These are phyloP conservation scores for Reinhardtius hippoglossoides DNA, from an alignment of 2,113 vertebrate species.

Conservation along the genomic window DNA sequence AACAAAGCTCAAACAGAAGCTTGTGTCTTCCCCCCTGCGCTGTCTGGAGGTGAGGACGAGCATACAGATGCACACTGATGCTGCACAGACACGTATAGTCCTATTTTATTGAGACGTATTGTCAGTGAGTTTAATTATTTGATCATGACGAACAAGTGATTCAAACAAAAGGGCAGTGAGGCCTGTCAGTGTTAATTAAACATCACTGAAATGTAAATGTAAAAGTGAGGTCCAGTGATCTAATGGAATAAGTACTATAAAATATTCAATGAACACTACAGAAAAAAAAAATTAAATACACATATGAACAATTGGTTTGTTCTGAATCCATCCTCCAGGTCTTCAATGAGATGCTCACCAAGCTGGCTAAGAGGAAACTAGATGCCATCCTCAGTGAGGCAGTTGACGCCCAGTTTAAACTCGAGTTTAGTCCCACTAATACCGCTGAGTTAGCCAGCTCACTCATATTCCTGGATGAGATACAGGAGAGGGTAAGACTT, in stretches of 20 bases:
- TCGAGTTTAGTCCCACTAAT: conserved; percentile 79
- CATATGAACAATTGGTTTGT: neutral
- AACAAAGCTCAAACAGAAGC: conserved; percentile 82
- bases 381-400: conserved; percentile 83
- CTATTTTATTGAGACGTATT: no score
- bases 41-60: conserved; percentile 85
- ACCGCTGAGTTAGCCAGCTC: conserved; percentile 85
- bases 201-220: neutral
- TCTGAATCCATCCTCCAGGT: conserved; percentile 73
- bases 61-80: neutral
- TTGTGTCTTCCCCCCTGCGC: conserved; percentile 83
- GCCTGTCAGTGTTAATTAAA: neutral
- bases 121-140: neutral
- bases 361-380: conserved; percentile 84
- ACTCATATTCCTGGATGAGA: conserved; percentile 87
- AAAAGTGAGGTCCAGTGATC: neutral
- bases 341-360: conserved; percentile 83
- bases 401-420: conserved; percentile 85
- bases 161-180: neutral
- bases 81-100: neutral
- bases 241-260: neutral
- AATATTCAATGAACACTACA: neutral
- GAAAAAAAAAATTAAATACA: neutral
- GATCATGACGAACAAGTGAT: neutral
- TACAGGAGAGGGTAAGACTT: conserved; percentile 85